Conservation (phyloP, 2,888 invertebrate species). For the Nephrocerus scutellatus region DNA sequence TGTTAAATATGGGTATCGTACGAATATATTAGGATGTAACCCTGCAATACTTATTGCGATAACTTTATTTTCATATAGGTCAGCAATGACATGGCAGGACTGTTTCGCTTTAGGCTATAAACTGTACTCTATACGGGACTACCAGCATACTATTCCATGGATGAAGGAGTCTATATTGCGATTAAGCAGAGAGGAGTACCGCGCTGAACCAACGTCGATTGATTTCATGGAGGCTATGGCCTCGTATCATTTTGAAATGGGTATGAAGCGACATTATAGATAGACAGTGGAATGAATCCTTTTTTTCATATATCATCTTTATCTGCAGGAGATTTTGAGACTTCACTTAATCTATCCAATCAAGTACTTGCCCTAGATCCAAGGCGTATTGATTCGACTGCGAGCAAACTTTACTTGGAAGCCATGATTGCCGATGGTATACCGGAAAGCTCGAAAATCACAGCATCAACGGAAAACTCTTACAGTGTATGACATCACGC, state of each 20-base stretch:
- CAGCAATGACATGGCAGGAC: slow-evolving; percentile 73
- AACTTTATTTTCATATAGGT: too few relatives aligned
- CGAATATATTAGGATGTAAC: slow-evolving; percentile 1
- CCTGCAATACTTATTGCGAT: slow-evolving; percentile 1
- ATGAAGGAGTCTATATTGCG: slow-evolving; percentile 83
- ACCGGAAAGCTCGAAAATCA: too few relatives aligned
- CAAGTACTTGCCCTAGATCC: slow-evolving; percentile 71
- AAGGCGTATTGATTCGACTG: slow-evolving; percentile 70
- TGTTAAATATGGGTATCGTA: slow-evolving; percentile 61
- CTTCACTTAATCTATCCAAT: slow-evolving; percentile 78
- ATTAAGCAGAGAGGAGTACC: slow-evolving; percentile 53
- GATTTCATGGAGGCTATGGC: slow-evolving; percentile 36
- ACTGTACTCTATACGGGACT: slow-evolving; percentile 84
- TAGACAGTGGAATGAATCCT: too few relatives aligned
- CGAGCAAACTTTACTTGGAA: slow-evolving; percentile 81
- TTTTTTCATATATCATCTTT: too few relatives aligned
- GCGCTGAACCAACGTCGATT: slow-evolving; percentile 24
- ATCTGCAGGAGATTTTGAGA: slow-evolving; percentile 66
- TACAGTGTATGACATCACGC: too few relatives aligned
- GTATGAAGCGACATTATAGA: too few relatives aligned
- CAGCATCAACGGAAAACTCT: too few relatives aligned
- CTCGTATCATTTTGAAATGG: slow-evolving; percentile 33
- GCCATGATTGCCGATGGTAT: slow-evolving; percentile 59
- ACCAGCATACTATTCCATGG: slow-evolving; percentile 89
- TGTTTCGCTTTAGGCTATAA: slow-evolving; percentile 92